Evolutionary conservation across 2,888 invertebrate species (phyloP), one percentile per base, ranked within the genome.

Genomic region (Cistogaster globosa): DNA sequence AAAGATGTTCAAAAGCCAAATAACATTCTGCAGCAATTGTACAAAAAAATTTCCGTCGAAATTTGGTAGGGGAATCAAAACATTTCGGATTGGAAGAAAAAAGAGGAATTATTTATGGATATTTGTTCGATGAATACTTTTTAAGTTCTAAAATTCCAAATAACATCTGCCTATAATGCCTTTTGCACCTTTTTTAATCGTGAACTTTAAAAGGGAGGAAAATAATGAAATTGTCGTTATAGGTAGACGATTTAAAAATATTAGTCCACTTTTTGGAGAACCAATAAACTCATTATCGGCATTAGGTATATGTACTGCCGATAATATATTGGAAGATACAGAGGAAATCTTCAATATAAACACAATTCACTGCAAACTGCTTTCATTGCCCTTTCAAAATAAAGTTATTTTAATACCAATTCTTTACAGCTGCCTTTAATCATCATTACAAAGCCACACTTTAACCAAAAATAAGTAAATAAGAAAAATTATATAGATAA

Each of bases 1-100:
- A 87, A 76, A 72, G 26, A 83, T 62, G 69, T 82, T n/a, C 60
- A 57, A 32, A 82, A 82, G n/a, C 75, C 76, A 2, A 78, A 53
- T 42, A 1, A 22, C 26, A 78, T 69, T 12, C 9, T 78, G 55
- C 12, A 69, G n/a, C 78, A 78, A 78, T 26, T 78, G 53, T 20
- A 42, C 26, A 63, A 22, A 65, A 63, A 72, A 79, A 71, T 65
- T 22, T 16, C 18, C 57, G 12, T 74, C 0, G 0, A 80, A 38
- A 22, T 67, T 26, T 80, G 20, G 3, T 67, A 67, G 6, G 67
- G 0, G 48, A 65, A 22, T 51, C 5, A 72, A 72, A 79, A 48
- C 38, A 14, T 48, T 79, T 16, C 7, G 72, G 65, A 58, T 58
- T 71, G 14, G 72, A 80, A 60, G 67, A 67, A 38, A 72, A 72